Base-by-base conservation (phyloP, 2,113 vertebrate genomes). In the Numida meleagris region DNA sequence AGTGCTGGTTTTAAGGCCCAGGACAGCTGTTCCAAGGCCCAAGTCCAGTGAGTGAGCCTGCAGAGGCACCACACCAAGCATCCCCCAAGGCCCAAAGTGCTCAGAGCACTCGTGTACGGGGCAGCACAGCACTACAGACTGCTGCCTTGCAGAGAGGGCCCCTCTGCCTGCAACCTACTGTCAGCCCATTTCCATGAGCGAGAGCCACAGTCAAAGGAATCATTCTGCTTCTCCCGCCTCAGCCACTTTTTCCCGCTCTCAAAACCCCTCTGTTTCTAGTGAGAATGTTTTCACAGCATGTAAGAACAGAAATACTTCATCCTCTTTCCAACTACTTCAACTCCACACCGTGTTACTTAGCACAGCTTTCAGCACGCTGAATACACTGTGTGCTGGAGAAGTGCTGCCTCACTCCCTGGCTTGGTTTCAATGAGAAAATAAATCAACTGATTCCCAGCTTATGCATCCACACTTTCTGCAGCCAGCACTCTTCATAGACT, bases 151-250 rank as follows among this genome's bases (percentile, higher is more conserved):
- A 75, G 43, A 82, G 43, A 86, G 83, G 34, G 66, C 61, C 70
- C 14, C 33, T 62, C 45, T 83, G 31, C 31, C 31, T 53, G 31
- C 24, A 66, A 27, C n/a, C 31, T 53, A 42, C 24, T 57, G 34
- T 40, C 14, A 66, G 8, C 19, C 4, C 9, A 45, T 20, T 86
- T 78, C 70, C 73, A 36, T 16, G 21, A 81, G 13, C 12, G 7
- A 67, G 18, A 23, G 29, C 2, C 71, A 70, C 63, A 93, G 31
- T 16, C 36, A 23, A 58, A 67, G 46, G 63, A 73, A 48, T n/a
- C 21, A 20, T 75, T 81, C 18, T 33, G 48, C 38, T 36, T 63
- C 12, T 36, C 13, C 6, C 5, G 4, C 7, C 4, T 0, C 0
- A 2, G 5, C 10, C 24, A 27, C 11, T 46, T 53, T n/a, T 17